Evolutionary conservation across 2,797 vertebrate species (phyloP).

Genomic region (Cuniculus paca): DNA sequence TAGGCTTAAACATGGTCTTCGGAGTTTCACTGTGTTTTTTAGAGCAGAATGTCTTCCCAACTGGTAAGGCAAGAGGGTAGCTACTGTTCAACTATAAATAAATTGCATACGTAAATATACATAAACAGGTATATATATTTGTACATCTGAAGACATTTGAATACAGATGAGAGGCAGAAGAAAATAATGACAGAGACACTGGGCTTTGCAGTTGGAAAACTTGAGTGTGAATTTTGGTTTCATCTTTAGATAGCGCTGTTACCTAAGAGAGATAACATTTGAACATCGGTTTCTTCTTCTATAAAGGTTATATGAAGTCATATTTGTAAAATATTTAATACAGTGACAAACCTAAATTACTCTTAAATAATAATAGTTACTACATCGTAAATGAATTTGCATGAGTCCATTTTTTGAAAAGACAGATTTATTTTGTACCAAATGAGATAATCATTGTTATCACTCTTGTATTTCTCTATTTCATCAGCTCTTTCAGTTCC

Average conservation of each 20-base stretch:
- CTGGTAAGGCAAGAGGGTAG: not conserved
- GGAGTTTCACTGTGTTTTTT: not conserved
- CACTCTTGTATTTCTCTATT: not conserved
- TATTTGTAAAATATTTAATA: slow-evolving; percentile 39
- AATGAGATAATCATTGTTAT: slow-evolving; percentile 1
- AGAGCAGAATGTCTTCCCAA: not conserved
- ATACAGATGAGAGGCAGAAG: not conserved
- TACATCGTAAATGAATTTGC: not conserved
- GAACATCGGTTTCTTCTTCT: slow-evolving; percentile 50
- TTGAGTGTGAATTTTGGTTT: not conserved
- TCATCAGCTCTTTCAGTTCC: not conserved
- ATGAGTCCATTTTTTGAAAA: slow-evolving; percentile 3
- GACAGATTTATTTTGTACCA: not conserved
- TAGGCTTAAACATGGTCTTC: not conserved
- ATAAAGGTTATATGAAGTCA: slow-evolving; percentile 17
- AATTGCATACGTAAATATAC: not conserved
- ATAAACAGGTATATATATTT: not conserved
- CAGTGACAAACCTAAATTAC: not conserved
- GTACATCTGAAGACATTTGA: not conserved
- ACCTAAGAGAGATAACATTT: not conserved
- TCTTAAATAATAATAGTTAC: not conserved
- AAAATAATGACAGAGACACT: not conserved
- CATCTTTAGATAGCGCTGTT: slow-evolving; percentile 6
- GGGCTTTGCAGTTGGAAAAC: not conserved
- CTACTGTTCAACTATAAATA: not conserved